Evolutionary conservation across 2,888 invertebrate genomes (phyloP).

Genomic region (Limnephilus lunatus): DNA sequence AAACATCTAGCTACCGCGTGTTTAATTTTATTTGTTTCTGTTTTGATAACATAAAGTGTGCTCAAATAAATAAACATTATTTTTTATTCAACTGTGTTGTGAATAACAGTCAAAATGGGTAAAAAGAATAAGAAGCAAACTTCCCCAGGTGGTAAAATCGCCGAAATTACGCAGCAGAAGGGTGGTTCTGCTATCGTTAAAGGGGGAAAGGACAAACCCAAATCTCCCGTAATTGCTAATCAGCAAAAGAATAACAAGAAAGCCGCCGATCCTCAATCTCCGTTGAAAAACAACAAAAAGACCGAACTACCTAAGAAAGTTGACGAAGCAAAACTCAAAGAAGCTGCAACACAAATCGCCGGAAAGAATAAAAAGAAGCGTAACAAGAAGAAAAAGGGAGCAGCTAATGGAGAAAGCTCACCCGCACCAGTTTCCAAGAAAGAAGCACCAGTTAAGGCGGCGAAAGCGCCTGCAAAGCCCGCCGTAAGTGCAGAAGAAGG

Average conservation of each 20-base stretch:
- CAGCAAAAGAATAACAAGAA: constrained; percentile 38
- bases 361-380: constrained; percentile 45
- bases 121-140: constrained; percentile 60
- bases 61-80: background rate
- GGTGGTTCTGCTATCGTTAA: constrained; percentile 56
- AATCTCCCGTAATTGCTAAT: background rate
- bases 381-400: constrained; percentile 44
- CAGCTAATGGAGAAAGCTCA: background rate
- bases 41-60: constrained; percentile 26
- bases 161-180: constrained; percentile 48
- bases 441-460: background rate
- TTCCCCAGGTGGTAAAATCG: constrained; percentile 18
- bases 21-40: constrained; percentile 12
- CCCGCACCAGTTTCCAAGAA: background rate
- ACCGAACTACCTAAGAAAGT: constrained; percentile 23
- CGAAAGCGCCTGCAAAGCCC: background rate
- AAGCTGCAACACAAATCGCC: constrained; percentile 27
- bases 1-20: constrained; percentile 10
- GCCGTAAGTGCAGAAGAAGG: constrained; percentile 9
- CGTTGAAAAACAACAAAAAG: constrained; percentile 12
- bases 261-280: background rate
- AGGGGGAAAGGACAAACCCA: constrained; percentile 33
- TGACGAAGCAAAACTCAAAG: constrained; percentile 43
- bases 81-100: background rate
- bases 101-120: constrained; percentile 56